Base-by-base conservation (phyloP, 2,888 invertebrate species). In the Hydroisotoma schaefferi region DNA sequence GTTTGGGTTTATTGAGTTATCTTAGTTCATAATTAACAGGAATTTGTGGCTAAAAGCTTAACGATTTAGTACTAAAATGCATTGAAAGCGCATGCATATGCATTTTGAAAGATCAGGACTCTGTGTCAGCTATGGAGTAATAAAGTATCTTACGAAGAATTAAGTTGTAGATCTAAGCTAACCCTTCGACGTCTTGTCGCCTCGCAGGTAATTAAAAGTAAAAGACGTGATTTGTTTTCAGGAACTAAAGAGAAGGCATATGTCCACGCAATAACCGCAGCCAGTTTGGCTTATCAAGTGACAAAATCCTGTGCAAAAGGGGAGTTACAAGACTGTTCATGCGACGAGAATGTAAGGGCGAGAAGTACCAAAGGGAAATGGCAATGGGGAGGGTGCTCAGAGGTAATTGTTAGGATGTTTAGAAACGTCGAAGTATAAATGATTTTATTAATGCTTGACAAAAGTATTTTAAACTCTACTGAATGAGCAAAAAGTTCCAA, bases 381-480 rank as follows among this genome's bases (percentile, higher is more conserved):
- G 88, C 88, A 92, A 77, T 94, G 94, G 94, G 92, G 93, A 61
- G 93, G 93, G 0, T 94, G 94, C 77, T 93, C 92, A 37, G 92
- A 93, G 82, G 88, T 85, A 78, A 76, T 47, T 66, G 33, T 33
- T n/a, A n/a, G n/a, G n/a, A n/a, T n/a, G n/a, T n/a, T n/a, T n/a
- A n/a, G n/a, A n/a, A n/a, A n/a, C n/a, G n/a, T n/a, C n/a, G n/a
- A n/a, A n/a, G n/a, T n/a, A n/a, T n/a, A n/a, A n/a, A n/a, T n/a
- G n/a, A n/a, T 33, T 33, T 10, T 33, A 33, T 33, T 33, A 33
- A 33, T 33, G 12, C 10, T 33, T 8, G 33, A 33, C 12, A 33
- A 33, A 10, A 33, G 8, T 33, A 8, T 20, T 43, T 43, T 20
- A n/a, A 20, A 33, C 33, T n/a, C 33, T 33, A 15, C 8, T 10